Conservation (phyloP, 2,888 invertebrate genomes). For the Kuschelorhynchus macadamiae region DNA sequence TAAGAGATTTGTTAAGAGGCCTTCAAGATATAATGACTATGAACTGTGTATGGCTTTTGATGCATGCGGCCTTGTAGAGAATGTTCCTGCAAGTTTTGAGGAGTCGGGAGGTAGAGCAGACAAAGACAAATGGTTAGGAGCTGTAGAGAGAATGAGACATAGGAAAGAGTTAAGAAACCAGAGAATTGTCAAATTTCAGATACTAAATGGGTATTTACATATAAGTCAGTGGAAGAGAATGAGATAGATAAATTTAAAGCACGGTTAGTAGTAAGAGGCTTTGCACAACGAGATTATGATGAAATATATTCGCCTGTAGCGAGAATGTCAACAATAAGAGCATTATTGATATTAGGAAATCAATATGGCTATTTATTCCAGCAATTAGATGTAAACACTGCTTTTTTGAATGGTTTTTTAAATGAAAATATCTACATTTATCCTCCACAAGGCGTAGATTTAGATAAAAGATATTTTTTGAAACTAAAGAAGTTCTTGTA, state of each 20-base stretch:
- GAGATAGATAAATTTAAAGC: background rate
- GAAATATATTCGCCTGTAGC: constrained; percentile 22
- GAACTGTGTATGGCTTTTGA: no score
- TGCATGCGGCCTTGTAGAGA: no score
- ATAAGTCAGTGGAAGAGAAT: constrained; percentile 1
- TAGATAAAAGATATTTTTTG: constrained; percentile 5
- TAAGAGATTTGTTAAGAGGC: no score
- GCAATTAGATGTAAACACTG: background rate
- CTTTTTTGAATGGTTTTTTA: background rate
- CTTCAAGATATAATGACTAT: no score
- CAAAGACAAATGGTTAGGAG: no score
- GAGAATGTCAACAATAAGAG: constrained; percentile 23
- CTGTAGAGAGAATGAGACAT: no score
- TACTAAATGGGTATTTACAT: constrained; percentile 23
- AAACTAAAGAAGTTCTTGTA: constrained; percentile 25
- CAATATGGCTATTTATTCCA: background rate
- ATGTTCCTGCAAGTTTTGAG: no score
- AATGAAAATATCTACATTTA: background rate
- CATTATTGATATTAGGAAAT: constrained; percentile 26
- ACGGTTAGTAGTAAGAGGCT: constrained; percentile 15
- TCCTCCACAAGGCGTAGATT: background rate
- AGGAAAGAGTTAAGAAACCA: background rate
- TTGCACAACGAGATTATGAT: constrained; percentile 22
- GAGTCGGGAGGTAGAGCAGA: no score
- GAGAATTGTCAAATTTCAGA: constrained; percentile 13